Percentiles rank a stretch among this genome's conserved stretches.
Conservation (phyloP, 1,140 invertebrate species). For the Myzus persicae region DNA sequence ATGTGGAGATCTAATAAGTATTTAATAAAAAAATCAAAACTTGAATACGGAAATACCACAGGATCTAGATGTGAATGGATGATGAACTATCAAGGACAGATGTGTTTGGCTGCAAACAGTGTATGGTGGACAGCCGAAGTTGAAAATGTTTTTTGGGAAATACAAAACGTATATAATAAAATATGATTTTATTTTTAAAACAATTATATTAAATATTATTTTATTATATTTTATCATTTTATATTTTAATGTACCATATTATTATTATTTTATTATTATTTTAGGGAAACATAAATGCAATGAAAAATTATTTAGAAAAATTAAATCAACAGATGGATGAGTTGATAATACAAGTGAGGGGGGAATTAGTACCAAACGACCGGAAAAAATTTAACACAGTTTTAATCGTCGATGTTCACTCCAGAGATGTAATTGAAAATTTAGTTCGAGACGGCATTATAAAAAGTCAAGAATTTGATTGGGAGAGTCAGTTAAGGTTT, state of each 20-base stretch:
- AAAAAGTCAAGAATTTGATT: slow-evolving; percentile 84
- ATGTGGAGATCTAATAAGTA: slow-evolving; percentile 85
- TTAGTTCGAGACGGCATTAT: slow-evolving; percentile 88
- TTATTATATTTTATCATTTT: too few relatives aligned
- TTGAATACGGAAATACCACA: slow-evolving; percentile 80
- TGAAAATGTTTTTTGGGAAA: slow-evolving; percentile 84
- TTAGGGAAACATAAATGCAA: slow-evolving; percentile 80
- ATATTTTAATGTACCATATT: too few relatives aligned
- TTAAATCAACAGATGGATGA: slow-evolving; percentile 85
- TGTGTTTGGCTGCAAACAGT: slow-evolving; percentile 83
- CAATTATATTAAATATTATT: too few relatives aligned
- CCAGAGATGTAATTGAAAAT: slow-evolving; percentile 84
- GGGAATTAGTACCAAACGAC: slow-evolving; percentile 79
- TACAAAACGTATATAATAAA: slow-evolving; percentile 66
- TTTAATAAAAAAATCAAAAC: slow-evolving; percentile 87
- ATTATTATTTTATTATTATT: too few relatives aligned
- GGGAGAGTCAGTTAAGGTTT: slow-evolving; percentile 91
- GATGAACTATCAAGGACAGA: slow-evolving; percentile 87
- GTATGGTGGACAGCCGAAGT: slow-evolving; percentile 95
- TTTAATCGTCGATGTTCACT: slow-evolving; percentile 88
- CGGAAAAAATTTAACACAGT: slow-evolving; percentile 87
- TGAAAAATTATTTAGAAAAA: slow-evolving; percentile 86
- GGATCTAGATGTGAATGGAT: slow-evolving; percentile 82
- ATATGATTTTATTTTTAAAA: neutral
- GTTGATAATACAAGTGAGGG: slow-evolving; percentile 77